A percentile compares a stretch with the other conserved stretches of the same genome.
Conservation (phyloP, 1,140 invertebrate species). For the Drosophila lowei region DNA sequence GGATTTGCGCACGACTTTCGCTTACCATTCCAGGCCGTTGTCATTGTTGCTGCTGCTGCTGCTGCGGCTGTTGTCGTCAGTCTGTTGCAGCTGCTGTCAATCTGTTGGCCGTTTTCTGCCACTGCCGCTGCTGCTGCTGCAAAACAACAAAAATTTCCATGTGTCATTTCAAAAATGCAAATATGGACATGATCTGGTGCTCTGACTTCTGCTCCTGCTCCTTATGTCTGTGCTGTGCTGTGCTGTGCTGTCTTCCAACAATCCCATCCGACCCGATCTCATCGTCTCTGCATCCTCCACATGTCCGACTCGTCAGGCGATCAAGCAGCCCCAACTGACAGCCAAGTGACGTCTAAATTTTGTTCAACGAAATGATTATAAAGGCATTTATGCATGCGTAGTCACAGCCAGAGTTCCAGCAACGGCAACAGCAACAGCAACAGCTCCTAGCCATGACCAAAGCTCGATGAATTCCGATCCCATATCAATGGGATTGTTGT, state of each 20-base stretch:
- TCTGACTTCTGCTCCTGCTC: constrained; percentile 24
- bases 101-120: constrained; percentile 66
- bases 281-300: constrained; percentile 20
- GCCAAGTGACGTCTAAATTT: constrained; percentile 79
- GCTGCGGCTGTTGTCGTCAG: constrained; percentile 30
- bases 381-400: constrained; percentile 80
- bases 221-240: constrained; percentile 22
- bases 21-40: constrained; percentile 59
- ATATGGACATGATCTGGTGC: constrained; percentile 79
- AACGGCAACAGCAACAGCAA: background rate
- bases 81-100: constrained; percentile 78
- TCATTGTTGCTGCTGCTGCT: constrained; percentile 34
- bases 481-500: constrained; percentile 19
- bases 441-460: constrained; percentile 35
- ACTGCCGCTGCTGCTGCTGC: constrained; percentile 53
- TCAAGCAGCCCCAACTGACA: constrained; percentile 55
- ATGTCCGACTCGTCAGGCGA: constrained; percentile 60
- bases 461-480: constrained; percentile 12
- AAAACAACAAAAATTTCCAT: constrained; percentile 74
- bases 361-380: constrained; percentile 77
- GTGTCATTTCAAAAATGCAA: constrained; percentile 82
- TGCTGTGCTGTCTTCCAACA: constrained; percentile 3
- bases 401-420: constrained; percentile 27
- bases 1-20: constrained; percentile 75
- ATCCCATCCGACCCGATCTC: no score